Evolutionary conservation across 37 sponge, comb jelly and placozoan genomes (phyloP).

Genomic region (Lycopodina hypogea): DNA sequence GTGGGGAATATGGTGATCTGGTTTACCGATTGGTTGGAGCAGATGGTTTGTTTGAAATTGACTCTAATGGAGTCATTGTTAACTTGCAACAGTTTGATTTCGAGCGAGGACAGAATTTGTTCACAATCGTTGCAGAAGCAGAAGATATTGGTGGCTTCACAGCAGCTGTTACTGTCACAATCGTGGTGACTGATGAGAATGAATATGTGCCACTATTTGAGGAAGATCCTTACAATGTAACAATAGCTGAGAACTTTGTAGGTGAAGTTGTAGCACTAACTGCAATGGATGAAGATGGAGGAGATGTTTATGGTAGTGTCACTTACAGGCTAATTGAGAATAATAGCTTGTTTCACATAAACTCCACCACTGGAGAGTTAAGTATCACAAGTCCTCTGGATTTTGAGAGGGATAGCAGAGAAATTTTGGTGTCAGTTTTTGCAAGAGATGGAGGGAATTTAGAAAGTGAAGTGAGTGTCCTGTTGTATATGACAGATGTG

Average conservation of each 20-base stretch:
- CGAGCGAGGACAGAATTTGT: conserved; percentile 16
- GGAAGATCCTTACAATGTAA: conserved; percentile 12
- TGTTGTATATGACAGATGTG: conserved; percentile 18
- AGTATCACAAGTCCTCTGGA: conserved; percentile 20
- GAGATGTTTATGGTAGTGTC: conserved; percentile 13
- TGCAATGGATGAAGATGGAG: conserved; percentile 28
- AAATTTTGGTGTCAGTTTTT: background rate
- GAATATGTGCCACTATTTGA: conserved; percentile 40
- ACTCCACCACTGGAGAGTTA: conserved; percentile 36
- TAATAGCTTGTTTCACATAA: conserved; percentile 15
- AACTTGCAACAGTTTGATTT: conserved; percentile 46
- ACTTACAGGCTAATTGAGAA: background rate
- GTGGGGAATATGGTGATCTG: conserved; percentile 28
- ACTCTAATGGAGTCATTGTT: conserved; percentile 22
- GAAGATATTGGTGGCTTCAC: conserved; percentile 43
- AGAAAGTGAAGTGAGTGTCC: conserved; percentile 2
- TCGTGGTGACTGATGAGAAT: conserved; percentile 45
- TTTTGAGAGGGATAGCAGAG: conserved; percentile 29
- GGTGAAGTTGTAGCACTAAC: conserved; percentile 2
- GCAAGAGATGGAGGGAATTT: conserved; percentile 45
- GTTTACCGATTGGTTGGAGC: conserved; percentile 23
- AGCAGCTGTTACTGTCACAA: conserved; percentile 19
- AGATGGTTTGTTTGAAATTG: conserved; percentile 17
- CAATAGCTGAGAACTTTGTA: conserved; percentile 36
- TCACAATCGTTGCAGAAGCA: conserved; percentile 38